Base-by-base conservation (phyloP, 2,888 invertebrate genomes). In the Dimorphilus gyrociliatus region DNA sequence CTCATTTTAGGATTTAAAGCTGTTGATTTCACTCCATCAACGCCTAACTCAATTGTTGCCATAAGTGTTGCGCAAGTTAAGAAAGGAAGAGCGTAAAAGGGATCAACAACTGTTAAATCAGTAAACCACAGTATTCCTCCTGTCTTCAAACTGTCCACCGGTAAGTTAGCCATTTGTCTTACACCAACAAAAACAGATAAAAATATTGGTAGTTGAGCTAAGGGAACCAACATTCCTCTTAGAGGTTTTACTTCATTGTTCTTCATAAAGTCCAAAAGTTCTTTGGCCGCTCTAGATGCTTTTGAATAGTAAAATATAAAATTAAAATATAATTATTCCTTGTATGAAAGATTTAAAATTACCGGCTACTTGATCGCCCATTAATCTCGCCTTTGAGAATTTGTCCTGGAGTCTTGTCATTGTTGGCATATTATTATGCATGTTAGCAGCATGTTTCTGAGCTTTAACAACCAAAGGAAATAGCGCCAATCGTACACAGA, bases 61-160 rank as follows among this genome's bases (percentile, higher is more conserved):
- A 72, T 75, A 49, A 94, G 65, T 1, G 90, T 85, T 0, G 71
- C 63, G 59, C 80, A 75, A 1, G 90, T 90, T 29, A 86, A 67
- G 1, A 86, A 4, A 0, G 94, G 94, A 33, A 97, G 65, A 10
- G 81, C 41, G 52, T 76, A 92, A 59, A 71, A 81, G 26, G 88
- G 90, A 67, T 97, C 97, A 2, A 79, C 71, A 7, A 82, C 60
- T 1, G 90, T 86, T 25, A 97, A 69, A 68, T 99, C 88, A 3
- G 72, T 67, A 57, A 97, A 90, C 94, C 94, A 97, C 47, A 71
- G 74, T 1, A 84, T 43, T 1, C 97, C 97, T 18, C 94, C 94
- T 1, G 72, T 68, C 39, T 73, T 71, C 71, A 94, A 71, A 53
- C 86, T 86, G 24, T 82, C 84, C 19, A 97, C 80, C 2, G 90